A percentile compares a stretch with the other conserved stretches of the same genome.
Conservation (phyloP, 1,140 invertebrate species). For the Triops cancriformis region DNA sequence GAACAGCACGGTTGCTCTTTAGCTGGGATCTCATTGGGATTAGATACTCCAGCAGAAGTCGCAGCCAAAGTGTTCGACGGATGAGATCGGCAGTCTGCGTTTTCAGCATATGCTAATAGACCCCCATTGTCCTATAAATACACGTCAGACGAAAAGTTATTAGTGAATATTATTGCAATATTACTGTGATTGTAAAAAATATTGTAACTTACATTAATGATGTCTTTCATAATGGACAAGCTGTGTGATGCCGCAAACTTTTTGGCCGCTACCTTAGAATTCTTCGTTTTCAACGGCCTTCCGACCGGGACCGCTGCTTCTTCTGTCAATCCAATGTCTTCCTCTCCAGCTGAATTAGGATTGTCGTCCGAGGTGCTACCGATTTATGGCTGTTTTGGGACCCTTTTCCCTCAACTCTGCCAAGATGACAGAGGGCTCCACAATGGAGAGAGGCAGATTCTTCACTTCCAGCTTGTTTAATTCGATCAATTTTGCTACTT, state of each 20-base stretch:
- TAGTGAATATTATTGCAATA: not conserved
- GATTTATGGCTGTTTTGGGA: not conserved
- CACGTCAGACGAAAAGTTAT: not conserved
- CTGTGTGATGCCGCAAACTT: not conserved
- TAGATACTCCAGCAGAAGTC: not conserved
- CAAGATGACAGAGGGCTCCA: no score
- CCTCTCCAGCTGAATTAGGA: not conserved
- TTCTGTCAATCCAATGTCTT: not conserved
- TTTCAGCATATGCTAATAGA: not conserved
- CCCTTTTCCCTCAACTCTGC: not conserved
- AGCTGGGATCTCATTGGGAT: not conserved
- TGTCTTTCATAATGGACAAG: not conserved
- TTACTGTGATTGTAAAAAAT: not conserved
- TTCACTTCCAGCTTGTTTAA: not conserved
- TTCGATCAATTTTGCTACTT: not conserved
- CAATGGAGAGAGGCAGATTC: not conserved
- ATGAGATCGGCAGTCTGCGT: not conserved
- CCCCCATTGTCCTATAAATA: not conserved
- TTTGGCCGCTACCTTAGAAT: not conserved
- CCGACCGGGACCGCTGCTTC: not conserved
- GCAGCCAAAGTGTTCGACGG: not conserved
- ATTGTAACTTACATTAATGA: not conserved
- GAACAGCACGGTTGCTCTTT: not conserved
- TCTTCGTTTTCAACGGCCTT: not conserved
- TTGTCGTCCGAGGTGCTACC: not conserved